Base-by-base conservation (phyloP, 1,140 invertebrate species). In the Apocrypta bakeri region DNA sequence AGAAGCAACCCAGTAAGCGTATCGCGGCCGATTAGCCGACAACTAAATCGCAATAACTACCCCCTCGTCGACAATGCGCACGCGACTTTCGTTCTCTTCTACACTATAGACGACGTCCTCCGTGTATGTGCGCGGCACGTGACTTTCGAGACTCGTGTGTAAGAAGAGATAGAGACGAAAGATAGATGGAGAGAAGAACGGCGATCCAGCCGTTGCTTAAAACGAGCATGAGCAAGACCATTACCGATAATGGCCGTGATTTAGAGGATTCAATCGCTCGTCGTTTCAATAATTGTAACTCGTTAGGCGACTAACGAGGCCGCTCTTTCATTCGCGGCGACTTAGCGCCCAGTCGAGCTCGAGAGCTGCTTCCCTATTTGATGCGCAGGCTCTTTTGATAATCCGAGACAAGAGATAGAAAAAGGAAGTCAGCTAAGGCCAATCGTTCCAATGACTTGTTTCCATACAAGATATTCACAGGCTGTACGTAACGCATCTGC, bases 221-320 rank as follows among this genome's bases (percentile, higher is more conserved):
- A 73, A 81, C 63, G 72, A 63, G 33, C 73, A 12, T 7, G 27
- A 24, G 56, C 21, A 31, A 66, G 8, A 56, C 83, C 78, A 84
- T 84, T 84, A 81, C 78, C 82, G 82, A 74, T 79, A 83, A 79
- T 82, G 75, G 9, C 27, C 11, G 40, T 77, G 75, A 78, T 82
- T 78, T 78, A 82, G 48, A 68, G 61, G 61, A 83, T 74, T 61
- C 82, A 68, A 74, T 83, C 76, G 82, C 71, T 48, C 69, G 76
- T 71, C 61, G 66, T 72, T 79, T 76, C 75, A 48, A 71, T 79
- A 83, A 79, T 83, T 79, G 76, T 68, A 74, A 83, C 76, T 83
- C 82, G 82, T 83, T 79, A 79, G 27, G 9, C 68, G 37, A 14
- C 63, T 80, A 84, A 84, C 83, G 77, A 80, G 72, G 2, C 27